These are phyloP conservation scores for Brachionus rubens DNA, from an alignment of 1,140 invertebrate genomes.

Conservation along the genomic window DNA sequence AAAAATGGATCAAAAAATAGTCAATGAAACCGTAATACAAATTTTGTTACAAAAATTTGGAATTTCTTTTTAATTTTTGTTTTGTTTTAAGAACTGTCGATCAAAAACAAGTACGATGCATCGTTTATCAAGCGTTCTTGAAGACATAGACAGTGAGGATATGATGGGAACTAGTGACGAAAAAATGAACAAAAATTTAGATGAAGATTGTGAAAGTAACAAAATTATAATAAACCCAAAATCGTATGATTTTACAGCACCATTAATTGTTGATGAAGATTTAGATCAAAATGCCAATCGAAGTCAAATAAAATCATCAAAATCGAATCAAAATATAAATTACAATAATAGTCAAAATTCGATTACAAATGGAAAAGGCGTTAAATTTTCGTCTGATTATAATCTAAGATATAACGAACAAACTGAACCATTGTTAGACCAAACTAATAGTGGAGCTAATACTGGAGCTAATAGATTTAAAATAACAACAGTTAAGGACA, in stretches of 20 bases:
- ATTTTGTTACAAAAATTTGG: too few relatives aligned
- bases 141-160: slow-evolving; percentile 9
- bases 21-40: too few relatives aligned
- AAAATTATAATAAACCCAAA: slow-evolving; percentile 21
- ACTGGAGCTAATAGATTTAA: not conserved
- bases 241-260: slow-evolving; percentile 11
- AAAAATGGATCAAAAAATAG: too few relatives aligned
- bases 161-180: not conserved
- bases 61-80: too few relatives aligned
- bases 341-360: not conserved
- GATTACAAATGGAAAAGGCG: not conserved
- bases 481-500: not conserved
- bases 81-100: too few relatives aligned
- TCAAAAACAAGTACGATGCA: not conserved
- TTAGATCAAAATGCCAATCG: not conserved
- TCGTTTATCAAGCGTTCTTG: not conserved
- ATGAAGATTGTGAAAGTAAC: slow-evolving; percentile 30
- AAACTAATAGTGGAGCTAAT: too few relatives aligned
- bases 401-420: not conserved
- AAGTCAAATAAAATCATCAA: not conserved
- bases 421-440: not conserved
- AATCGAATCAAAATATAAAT: not conserved
- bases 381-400: not conserved
- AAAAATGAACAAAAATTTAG: not conserved
- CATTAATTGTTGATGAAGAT: slow-evolving; percentile 31